Conservation (phyloP, 2,113 vertebrate genomes). For the Neogale vison region DNA sequence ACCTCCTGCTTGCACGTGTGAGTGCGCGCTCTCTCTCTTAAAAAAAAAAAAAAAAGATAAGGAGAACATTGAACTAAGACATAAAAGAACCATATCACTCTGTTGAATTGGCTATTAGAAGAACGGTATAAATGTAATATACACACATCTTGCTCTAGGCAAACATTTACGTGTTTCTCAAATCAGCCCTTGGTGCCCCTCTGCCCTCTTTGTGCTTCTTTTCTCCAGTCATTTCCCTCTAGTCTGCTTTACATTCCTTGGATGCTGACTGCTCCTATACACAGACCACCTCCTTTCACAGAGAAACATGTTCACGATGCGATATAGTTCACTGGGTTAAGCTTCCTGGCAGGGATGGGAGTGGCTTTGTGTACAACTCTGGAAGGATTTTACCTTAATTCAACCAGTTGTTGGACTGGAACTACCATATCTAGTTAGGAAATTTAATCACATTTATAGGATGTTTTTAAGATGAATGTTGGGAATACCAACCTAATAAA, state of each 20-base stretch:
- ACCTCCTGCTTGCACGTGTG: background rate
- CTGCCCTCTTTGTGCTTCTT: conserved; percentile 3
- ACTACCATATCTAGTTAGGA: conserved; percentile 9
- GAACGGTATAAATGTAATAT: background rate
- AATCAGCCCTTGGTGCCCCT: background rate
- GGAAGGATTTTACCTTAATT: background rate
- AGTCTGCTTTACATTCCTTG: background rate
- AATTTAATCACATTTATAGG: conserved; percentile 41
- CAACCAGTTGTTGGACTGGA: background rate
- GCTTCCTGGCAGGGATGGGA: background rate
- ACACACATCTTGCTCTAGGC: background rate
- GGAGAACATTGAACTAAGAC: conserved; percentile 8
- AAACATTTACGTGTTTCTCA: conserved; percentile 11
- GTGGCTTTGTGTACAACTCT: conserved; percentile 6
- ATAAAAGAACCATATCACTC: background rate
- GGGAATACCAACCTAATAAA: conserved; percentile 38
- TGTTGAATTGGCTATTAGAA: conserved; percentile 16
- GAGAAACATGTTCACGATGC: conserved; percentile 26
- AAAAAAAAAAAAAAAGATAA: background rate
- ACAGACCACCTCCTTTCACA: background rate
- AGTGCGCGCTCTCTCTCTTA: background rate
- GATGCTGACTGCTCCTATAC: background rate
- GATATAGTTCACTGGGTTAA: background rate
- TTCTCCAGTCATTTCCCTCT: background rate
- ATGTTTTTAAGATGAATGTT: conserved; percentile 30